Conservation (phyloP, 2,797 vertebrate genomes). For the Macrochelys suwanniensis region DNA sequence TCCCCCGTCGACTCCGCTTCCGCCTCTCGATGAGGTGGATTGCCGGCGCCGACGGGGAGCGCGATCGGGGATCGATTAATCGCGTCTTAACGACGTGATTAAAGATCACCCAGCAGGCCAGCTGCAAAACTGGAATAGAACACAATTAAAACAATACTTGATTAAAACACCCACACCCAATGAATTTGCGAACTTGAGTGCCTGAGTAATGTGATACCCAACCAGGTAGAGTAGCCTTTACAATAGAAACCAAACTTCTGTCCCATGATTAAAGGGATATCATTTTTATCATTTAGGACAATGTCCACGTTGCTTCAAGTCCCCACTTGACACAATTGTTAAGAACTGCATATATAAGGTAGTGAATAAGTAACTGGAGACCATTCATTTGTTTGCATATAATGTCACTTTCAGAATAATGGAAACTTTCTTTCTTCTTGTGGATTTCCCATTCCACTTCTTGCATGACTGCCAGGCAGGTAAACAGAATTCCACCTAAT, state of each 20-base stretch:
- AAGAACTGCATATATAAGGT: background rate
- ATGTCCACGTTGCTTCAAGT: conserved; percentile 30
- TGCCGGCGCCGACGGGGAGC: too few species aligned
- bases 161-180: background rate
- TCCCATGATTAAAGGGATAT: background rate
- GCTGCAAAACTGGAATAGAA: background rate
- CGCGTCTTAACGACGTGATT: too few species aligned
- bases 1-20: too few species aligned
- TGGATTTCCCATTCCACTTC: conserved; percentile 27
- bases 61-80: too few species aligned
- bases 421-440: background rate
- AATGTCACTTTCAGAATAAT: conserved; percentile 4
- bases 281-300: conserved; percentile 29
- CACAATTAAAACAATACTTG: background rate
- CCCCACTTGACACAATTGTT: background rate
- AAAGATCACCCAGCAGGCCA: background rate
- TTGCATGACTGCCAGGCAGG: conserved; percentile 22
- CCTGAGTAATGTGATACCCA: background rate
- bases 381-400: conserved; percentile 8
- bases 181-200: background rate
- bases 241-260: background rate
- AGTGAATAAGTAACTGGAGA: background rate
- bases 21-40: too few species aligned
- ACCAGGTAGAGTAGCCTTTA: background rate
- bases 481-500: conserved; percentile 46